Evolutionary conservation across 2,113 vertebrate species (phyloP).

Genomic region (Prolemur simus): DNA sequence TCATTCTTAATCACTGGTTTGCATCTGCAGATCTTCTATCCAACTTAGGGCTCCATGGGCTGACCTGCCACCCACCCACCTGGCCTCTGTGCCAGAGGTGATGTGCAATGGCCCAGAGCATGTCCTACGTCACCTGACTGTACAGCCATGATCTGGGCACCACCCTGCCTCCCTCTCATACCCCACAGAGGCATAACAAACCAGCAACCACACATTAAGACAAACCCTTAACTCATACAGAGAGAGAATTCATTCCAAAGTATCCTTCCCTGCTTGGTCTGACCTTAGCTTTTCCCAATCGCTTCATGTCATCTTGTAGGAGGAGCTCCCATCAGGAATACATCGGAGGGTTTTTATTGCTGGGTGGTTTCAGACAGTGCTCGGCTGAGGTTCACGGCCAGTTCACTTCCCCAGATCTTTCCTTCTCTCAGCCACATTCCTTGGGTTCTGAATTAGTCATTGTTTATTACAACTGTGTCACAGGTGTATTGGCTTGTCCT

Average conservation of each 20-base stretch:
- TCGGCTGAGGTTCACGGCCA: background rate
- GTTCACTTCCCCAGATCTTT: background rate
- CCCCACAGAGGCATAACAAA: background rate
- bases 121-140: background rate
- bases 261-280: background rate
- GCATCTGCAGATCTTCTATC: background rate
- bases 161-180: background rate
- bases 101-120: background rate
- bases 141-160: background rate
- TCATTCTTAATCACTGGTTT: background rate
- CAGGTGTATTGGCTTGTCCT: background rate
- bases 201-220: background rate
- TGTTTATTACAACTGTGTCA: background rate
- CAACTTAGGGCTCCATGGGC: background rate
- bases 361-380: background rate
- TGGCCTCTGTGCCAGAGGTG: background rate
- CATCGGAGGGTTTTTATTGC: background rate
- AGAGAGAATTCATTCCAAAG: background rate
- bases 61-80: background rate
- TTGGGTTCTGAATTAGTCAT: background rate
- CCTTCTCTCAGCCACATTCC: background rate
- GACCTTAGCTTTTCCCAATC: background rate
- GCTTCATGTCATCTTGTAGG: background rate
- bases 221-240: background rate
- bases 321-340: background rate